Evolutionary conservation across 2,113 vertebrate genomes (phyloP).

Genomic region (Gobiocypris rarus): DNA sequence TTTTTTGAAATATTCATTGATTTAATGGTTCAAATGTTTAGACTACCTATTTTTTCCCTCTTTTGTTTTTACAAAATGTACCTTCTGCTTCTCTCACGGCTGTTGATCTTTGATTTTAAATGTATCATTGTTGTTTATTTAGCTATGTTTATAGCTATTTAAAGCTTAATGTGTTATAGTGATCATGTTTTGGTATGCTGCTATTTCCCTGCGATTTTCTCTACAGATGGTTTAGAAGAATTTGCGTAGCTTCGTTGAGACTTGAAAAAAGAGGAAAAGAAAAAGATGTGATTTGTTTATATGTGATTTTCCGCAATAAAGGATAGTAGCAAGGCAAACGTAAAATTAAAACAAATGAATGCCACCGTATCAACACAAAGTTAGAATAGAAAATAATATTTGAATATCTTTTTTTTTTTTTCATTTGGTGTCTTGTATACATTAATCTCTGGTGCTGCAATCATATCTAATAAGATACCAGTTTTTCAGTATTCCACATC

Average conservation of each 20-base stretch:
- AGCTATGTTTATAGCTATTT: background rate
- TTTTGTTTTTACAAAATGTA: too few species aligned
- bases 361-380: background rate
- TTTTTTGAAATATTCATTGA: background rate
- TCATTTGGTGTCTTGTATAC: background rate
- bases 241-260: background rate
- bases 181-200: constrained; percentile 7
- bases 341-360: background rate
- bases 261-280: background rate
- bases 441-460: constrained; percentile 31
- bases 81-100: background rate
- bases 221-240: background rate
- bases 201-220: background rate
- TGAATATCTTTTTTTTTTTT: background rate
- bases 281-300: too few species aligned
- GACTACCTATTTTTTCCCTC: background rate
- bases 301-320: background rate
- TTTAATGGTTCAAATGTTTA: background rate
- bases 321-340: background rate
- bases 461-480: background rate
- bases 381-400: background rate
- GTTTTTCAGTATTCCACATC: constrained; percentile 10
- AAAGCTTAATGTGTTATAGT: background rate
- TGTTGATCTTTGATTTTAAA: background rate
- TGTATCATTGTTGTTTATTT: background rate